Evolutionary conservation across 1,140 invertebrate species (phyloP), one percentile per base, ranked within the genome.

Genomic region (Parapsyche elsis): DNA sequence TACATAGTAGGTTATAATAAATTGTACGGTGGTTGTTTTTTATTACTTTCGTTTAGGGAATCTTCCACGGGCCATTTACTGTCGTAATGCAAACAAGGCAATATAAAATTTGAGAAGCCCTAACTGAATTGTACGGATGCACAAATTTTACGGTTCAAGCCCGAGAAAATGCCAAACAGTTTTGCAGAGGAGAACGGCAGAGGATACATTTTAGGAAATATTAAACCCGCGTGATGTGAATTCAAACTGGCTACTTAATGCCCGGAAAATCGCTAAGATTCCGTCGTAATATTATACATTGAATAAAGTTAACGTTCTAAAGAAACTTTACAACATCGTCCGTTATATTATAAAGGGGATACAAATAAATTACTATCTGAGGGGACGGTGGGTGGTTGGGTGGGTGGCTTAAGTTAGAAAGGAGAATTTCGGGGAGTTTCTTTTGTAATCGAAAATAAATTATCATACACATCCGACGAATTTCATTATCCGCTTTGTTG

Each of bases 401-500:
- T 1, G 7, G 30, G 30, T 38, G 30, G 30, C 2, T 38, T 38
- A 1, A 38, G 30, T 38, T 7, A 1, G 30, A 38, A 38, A 38
- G 30, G 30, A 7, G 30, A 38, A 38, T 38, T 38, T 38, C 16
- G 57, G 57, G 57, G 57, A 16, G 57, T 21, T 61, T 61, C 49
- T 21, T 61, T 61, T 61, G 57, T 61, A 67, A 24, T 73, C 12
- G 30, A 67, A 67, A 67, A 71, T 49, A 78, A 78, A 78, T 78
- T 71, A 70, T 53, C 44, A 71, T 78, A 78, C 24, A 53, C 49
- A 45, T 26, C 10, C 61, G n/a, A 19, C 38, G 76, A 70, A 53
- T 78, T 78, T 71, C 53, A 78, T 78, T 78, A 71, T 49, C 30
- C 30, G 24, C 23, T 80, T 71, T 71, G 64, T 30, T 80, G 53